Evolutionary conservation across 1,140 invertebrate species (phyloP), one percentile per base, ranked within the genome.

Genomic region (Drosophila nikananu): DNA sequence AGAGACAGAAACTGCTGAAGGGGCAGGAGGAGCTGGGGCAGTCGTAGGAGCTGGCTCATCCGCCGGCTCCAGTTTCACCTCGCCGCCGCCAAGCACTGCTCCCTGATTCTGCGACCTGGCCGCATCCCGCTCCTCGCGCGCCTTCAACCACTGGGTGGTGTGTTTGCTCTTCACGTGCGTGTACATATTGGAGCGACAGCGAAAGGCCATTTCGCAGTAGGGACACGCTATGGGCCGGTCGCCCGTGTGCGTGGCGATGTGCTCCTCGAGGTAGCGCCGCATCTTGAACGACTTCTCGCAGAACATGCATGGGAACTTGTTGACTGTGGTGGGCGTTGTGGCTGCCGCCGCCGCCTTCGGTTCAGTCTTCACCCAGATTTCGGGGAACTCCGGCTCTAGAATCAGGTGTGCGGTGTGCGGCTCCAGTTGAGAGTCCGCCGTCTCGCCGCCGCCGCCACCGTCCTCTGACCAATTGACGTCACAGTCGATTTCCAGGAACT

Each of bases 131-230:
- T 87, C 84, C 25, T 83, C 84, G 7, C 84, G 84, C 8, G 84
- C 84, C 49, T 87, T 87, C 9, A 77, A 73, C 84, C 84, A 87
- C 44, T 87, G 84, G 0, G 62, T 81, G n/a, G 66, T 86, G 51
- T 92, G 91, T 46, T 91, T 87, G 59, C 80, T 81, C 70, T 92
- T 92, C 0, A 91, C 83, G 37, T 93, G 93, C n/a, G 91, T 91
- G 51, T 91, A 92, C 92, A 93, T 93, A 32, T 93, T 93, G 42
- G 91, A 92, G 13, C 80, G 92, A 23, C 91, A 92, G 23, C 87
- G 81, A 27, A 92, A 93, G 3, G 84, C 80, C 52, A 83, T 92
- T 15, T 83, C 75, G 68, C 93, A 93, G 44, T 93, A 92, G 17
- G 90, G 84, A 68, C 93, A 93, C 2, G 81, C 62, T 55, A 93